Percentiles rank a stretch among this genome's conserved stretches.
These are phyloP conservation scores for Gari tellinella DNA, from an alignment of 2,888 invertebrate genomes.

Conservation along the genomic window DNA sequence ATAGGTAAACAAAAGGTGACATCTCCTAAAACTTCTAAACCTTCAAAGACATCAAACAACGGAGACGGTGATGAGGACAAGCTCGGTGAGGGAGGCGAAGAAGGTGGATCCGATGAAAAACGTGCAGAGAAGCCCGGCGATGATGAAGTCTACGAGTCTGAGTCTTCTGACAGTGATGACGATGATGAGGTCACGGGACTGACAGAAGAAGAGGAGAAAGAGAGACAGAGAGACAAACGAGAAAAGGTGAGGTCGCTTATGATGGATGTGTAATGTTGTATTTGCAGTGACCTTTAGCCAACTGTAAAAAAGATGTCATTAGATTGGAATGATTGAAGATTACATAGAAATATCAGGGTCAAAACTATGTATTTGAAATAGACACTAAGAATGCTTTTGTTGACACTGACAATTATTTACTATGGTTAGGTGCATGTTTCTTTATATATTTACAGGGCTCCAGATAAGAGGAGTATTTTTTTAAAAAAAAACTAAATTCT, in stretches of 20 bases:
- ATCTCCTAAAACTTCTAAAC: conserved; percentile 50
- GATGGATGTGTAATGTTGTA: neutral
- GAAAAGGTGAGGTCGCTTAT: conserved; percentile 73
- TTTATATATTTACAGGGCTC: no score
- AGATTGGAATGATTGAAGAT: no score
- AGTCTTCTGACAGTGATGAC: conserved; percentile 68
- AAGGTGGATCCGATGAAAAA: conserved; percentile 4
- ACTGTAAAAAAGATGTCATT: no score
- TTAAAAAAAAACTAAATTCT: no score
- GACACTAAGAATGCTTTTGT: no score
- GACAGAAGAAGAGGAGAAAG: conserved; percentile 77
- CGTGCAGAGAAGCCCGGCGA: conserved; percentile 8
- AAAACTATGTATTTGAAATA: no score
- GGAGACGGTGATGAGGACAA: conserved; percentile 14
- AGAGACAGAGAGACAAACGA: conserved; percentile 74
- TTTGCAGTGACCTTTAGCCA: no score
- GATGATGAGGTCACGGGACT: conserved; percentile 87
- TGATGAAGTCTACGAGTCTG: conserved; percentile 66
- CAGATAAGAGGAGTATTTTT: no score
- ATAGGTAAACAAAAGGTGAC: conserved; percentile 54
- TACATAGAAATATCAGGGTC: no score
- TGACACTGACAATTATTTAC: no score
- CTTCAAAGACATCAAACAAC: conserved; percentile 18
- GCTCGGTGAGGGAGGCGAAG: neutral
- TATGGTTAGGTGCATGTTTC: no score